Percentiles rank a stretch among this genome's conserved stretches.
These are phyloP conservation scores for Campopleginae sp. DNA, from an alignment of 2,888 invertebrate species.

Conservation along the genomic window DNA sequence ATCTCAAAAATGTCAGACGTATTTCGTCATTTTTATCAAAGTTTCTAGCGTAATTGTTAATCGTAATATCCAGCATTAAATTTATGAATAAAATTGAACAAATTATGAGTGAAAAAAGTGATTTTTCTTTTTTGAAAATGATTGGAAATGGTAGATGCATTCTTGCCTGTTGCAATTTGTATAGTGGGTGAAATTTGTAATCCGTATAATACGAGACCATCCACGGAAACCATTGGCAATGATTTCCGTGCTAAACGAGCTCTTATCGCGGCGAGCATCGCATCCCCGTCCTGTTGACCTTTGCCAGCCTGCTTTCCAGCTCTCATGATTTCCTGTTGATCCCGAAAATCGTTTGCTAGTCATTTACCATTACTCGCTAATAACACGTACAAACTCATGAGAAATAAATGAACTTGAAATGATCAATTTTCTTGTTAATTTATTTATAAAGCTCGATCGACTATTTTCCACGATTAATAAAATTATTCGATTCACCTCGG, in stretches of 20 bases:
- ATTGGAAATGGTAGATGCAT: not conserved
- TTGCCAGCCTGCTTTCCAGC: conserved; percentile 87
- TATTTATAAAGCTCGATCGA: not conserved
- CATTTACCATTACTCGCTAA: conserved; percentile 4
- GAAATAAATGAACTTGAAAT: not conserved
- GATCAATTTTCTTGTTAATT: not conserved
- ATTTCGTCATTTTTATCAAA: not conserved
- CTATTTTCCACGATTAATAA: not conserved
- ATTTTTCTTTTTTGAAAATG: not conserved
- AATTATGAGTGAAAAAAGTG: not conserved
- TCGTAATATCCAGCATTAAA: not conserved
- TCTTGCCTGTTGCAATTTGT: conserved; percentile 78
- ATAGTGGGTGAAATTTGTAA: conserved; percentile 86
- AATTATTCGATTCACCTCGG: conserved; percentile 75
- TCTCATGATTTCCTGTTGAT: conserved; percentile 85
- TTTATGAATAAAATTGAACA: not conserved
- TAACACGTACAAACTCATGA: not conserved
- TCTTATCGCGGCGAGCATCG: conserved; percentile 88
- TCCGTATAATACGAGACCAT: conserved; percentile 91
- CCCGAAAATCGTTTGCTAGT: conserved; percentile 42
- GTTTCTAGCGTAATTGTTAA: not conserved
- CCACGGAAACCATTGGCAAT: conserved; percentile 89
- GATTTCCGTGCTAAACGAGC: conserved; percentile 90
- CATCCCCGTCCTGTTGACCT: conserved; percentile 86
- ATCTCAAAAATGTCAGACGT: not conserved